Evolutionary conservation across 2,888 invertebrate genomes (phyloP).

Genomic region (Pristionchus entomophagus): DNA sequence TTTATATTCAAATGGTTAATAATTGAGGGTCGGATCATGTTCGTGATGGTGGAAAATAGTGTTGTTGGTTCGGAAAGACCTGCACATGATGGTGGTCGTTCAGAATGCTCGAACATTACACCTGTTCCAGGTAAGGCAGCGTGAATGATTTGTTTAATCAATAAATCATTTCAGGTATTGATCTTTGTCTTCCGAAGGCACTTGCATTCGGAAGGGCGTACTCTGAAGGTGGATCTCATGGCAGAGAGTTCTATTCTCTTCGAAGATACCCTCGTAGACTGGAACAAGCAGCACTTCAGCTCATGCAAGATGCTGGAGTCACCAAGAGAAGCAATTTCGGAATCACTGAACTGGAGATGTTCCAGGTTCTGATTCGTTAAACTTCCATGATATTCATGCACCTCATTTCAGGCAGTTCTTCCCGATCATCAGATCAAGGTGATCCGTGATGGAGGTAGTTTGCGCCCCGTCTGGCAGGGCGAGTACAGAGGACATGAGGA

Average conservation of each 20-base stretch:
- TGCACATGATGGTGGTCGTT: neutral
- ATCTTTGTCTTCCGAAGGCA: neutral
- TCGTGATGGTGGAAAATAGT: constrained; percentile 1
- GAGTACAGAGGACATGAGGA: neutral
- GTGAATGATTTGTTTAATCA: neutral
- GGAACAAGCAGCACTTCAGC: neutral
- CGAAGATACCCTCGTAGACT: neutral
- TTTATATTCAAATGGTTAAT: too few relatives aligned
- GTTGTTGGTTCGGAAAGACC: neutral
- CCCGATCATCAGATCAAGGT: neutral
- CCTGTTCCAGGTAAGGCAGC: neutral
- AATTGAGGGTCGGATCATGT: neutral
- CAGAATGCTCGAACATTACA: neutral
- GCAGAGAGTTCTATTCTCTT: neutral
- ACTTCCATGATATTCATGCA: neutral
- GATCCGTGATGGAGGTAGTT: too few relatives aligned
- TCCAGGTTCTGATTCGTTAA: neutral
- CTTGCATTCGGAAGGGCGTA: constrained; percentile 23
- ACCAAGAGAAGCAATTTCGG: neutral
- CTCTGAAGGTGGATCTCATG: neutral
- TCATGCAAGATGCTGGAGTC: neutral
- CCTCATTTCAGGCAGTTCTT: neutral
- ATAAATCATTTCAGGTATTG: neutral
- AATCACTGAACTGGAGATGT: neutral
- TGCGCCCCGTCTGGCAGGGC: neutral